Conservation (phyloP, 2,888 invertebrate genomes). For the Napeogenes inachia region DNA sequence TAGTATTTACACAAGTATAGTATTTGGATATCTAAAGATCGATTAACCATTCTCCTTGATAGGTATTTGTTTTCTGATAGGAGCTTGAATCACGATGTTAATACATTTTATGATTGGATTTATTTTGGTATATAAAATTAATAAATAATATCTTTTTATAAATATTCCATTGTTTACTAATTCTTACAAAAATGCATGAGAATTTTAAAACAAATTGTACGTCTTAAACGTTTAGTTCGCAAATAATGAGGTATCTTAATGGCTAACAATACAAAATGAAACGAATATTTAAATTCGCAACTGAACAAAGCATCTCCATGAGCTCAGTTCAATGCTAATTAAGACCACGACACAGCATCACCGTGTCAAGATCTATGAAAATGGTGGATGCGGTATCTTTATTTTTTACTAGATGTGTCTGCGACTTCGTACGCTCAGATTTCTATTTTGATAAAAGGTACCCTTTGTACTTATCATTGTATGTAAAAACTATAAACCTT, state of each 20-base stretch:
- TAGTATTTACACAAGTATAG: slow-evolving; percentile 66
- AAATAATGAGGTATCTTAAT: slow-evolving; percentile 25
- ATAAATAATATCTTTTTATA: too few species aligned
- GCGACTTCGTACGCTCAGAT: too few species aligned
- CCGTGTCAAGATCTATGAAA: slow-evolving; percentile 36
- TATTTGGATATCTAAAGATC: slow-evolving; percentile 38
- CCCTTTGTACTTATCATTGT: too few species aligned
- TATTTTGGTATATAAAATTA: too few species aligned
- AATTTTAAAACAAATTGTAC: neutral
- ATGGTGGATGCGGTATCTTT: slow-evolving; percentile 17
- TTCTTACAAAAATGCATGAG: too few species aligned
- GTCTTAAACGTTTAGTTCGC: neutral
- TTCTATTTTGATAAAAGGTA: too few species aligned
- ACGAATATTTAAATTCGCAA: slow-evolving; percentile 43
- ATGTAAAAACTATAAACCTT: too few species aligned
- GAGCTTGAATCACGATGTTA: slow-evolving; percentile 9
- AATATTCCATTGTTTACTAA: too few species aligned
- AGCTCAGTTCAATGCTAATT: slow-evolving; percentile 53
- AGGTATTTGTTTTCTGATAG: slow-evolving; percentile 22
- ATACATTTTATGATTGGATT: slow-evolving; percentile 16
- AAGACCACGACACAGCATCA: slow-evolving; percentile 58
- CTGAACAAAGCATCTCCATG: slow-evolving; percentile 43
- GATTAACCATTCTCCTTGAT: slow-evolving; percentile 18
- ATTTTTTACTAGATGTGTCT: neutral
- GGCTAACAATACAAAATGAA: slow-evolving; percentile 31